Percentiles rank a stretch among this genome's conserved stretches.
phyloP scores from a whole-genome alignment of 2,888 invertebrate species.

The Spilosoma lubricipeda region DNA sequence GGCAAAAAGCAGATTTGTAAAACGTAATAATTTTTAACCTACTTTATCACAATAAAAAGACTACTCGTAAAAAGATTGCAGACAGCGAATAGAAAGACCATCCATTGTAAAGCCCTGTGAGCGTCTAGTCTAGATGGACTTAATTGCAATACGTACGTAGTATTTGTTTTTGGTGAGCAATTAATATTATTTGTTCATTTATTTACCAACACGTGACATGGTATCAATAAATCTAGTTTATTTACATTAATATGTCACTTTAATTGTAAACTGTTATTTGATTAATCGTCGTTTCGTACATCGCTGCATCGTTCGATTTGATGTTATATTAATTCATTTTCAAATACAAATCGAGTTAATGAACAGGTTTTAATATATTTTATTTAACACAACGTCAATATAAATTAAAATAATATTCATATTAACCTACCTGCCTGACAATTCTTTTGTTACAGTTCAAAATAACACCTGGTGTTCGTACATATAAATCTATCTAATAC shows the following conservation, averaged over 20 bases:
- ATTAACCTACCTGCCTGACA: neutral
- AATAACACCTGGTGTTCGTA: neutral
- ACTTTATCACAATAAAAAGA: no score
- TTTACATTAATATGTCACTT: neutral
- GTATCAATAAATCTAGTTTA: no score
- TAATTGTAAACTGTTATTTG: neutral
- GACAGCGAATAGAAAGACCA: neutral
- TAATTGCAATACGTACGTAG: neutral
- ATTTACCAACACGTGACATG: neutral
- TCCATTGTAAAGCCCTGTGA: neutral
- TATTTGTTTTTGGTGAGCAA: neutral
- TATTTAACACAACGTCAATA: neutral
- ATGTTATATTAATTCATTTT: neutral
- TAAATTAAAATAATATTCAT: neutral
- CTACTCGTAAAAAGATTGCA: neutral
- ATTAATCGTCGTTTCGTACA: neutral
- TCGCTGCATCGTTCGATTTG: neutral
- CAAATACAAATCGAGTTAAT: neutral
- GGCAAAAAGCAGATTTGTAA: no score
- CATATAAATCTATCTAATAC: no score
- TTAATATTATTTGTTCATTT: neutral
- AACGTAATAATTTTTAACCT: no score
- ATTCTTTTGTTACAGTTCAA: conserved; percentile 4
- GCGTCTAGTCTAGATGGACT: neutral
- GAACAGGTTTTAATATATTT: neutral